Evolutionary conservation across 2,888 invertebrate genomes (phyloP).

Genomic region (Gortyna flavago): DNA sequence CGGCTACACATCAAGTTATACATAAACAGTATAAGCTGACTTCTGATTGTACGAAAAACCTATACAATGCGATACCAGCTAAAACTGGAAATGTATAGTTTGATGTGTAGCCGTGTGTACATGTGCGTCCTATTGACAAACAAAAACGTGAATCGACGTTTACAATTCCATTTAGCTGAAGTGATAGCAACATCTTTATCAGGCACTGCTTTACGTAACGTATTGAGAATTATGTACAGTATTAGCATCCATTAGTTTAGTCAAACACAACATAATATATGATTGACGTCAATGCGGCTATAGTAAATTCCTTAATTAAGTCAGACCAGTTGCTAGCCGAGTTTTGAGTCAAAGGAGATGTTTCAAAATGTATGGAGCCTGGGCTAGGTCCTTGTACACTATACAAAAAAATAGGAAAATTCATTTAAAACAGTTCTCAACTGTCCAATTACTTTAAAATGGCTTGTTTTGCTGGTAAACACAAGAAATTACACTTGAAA

Average conservation of each 20-base stretch:
- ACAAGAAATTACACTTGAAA: too few species aligned
- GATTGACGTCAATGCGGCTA: conserved; percentile 64
- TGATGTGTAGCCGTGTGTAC: background rate
- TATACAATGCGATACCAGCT: too few species aligned
- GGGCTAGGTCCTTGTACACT: too few species aligned
- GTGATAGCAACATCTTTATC: conserved; percentile 47
- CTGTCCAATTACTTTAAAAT: too few species aligned
- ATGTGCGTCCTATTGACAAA: conserved; percentile 42
- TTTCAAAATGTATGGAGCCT: too few species aligned
- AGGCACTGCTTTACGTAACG: conserved; percentile 49
- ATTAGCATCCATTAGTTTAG: conserved; percentile 65
- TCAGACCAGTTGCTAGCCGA: conserved; percentile 51
- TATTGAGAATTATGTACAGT: conserved; percentile 52
- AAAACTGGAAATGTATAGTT: too few species aligned
- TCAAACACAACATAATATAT: conserved; percentile 49
- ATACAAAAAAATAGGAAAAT: too few species aligned
- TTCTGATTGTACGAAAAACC: too few species aligned
- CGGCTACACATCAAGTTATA: too few species aligned
- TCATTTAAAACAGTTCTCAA: too few species aligned
- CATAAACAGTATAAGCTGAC: too few species aligned
- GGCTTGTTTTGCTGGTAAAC: too few species aligned
- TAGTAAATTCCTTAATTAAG: conserved; percentile 58
- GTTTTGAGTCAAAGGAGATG: conserved; percentile 48
- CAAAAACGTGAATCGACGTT: conserved; percentile 26
- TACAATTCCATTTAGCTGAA: conserved; percentile 13